Evolutionary conservation across 2,888 invertebrate species (phyloP).

Genomic region (Plutella xylostella): DNA sequence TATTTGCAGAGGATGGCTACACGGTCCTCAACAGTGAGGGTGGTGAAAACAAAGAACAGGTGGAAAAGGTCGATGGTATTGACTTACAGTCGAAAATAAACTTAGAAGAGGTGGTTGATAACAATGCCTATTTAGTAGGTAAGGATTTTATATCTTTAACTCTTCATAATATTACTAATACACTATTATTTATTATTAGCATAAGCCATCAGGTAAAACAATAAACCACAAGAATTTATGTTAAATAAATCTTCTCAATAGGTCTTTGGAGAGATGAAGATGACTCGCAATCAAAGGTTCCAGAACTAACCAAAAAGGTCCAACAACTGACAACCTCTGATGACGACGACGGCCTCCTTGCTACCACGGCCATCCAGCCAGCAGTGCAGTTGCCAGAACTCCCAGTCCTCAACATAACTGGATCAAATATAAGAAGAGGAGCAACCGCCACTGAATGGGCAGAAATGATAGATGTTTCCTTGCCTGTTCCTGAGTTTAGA

Average conservation of each 20-base stretch:
- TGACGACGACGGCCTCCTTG: constrained; percentile 48
- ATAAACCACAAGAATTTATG: neutral
- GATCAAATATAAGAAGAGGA: constrained; percentile 45
- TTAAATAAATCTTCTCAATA: constrained; percentile 21
- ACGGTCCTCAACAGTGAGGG: constrained; percentile 43
- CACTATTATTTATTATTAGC: neutral
- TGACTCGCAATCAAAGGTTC: constrained; percentile 24
- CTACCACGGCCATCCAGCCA: constrained; percentile 45
- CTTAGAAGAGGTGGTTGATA: constrained; percentile 71
- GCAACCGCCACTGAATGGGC: constrained; percentile 84
- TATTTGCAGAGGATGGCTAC: constrained; percentile 67
- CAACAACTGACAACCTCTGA: constrained; percentile 28
- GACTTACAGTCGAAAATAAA: constrained; percentile 57
- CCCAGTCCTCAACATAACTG: constrained; percentile 78
- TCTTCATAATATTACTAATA: neutral
- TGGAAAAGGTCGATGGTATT: constrained; percentile 24
- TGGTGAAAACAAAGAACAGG: constrained; percentile 23
- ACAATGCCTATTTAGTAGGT: constrained; percentile 72
- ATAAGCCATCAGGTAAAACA: neutral
- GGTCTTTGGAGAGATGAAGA: constrained; percentile 61
- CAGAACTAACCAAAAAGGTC: constrained; percentile 21
- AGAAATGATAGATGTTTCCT: constrained; percentile 84
- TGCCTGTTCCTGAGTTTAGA: constrained; percentile 84
- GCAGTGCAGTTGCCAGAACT: constrained; percentile 54
- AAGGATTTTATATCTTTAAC: constrained; percentile 15